Base-by-base conservation (phyloP, 2,888 invertebrate species). In the Theretra japonica region DNA sequence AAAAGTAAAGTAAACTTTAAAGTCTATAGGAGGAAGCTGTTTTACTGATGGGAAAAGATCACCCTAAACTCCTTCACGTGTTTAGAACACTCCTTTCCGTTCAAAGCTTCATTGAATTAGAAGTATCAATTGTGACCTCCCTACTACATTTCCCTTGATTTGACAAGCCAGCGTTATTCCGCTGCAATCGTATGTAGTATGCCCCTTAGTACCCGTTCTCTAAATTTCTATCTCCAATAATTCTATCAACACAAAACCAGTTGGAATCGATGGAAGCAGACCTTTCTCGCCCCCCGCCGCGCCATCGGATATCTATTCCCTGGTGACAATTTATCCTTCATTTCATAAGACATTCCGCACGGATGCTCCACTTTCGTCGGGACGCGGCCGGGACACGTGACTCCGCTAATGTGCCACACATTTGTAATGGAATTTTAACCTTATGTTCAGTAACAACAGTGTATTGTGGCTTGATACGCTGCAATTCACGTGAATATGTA, bases 261-360 rank as follows among this genome's bases (percentile, higher is more conserved):
- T 53, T 17, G n/a, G 6, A 53, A 4, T 53, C n/a, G 53, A 53
- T 53, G 15, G 4, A 53, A 19, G 53, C 17, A 53, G 53, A 15
- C 33, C 19, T 71, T 57, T 23, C 56, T n/a, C n/a, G 15, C n/a
- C 41, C 50, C 28, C 62, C 15, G 48, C 23, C 62, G 62, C 41
- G 23, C 48, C 48, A 8, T 62, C 62, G 21, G 41, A 23, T 65
- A 60, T 56, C 28, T 72, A 69, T 69, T 86, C 87, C 83, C 84
- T 75, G 72, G 85, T 76, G 86, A 85, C 85, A 85, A 86, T 88
- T 87, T 88, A 86, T 82, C 86, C 60, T 83, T 85, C 83, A 87
- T 86, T 86, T 84, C 82, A 84, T 87, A 86, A 85, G 84, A 83
- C 79, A 82, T 84, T 84, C 85, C 87, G 89, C 90, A 89, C 90